A percentile compares a stretch with the other conserved stretches of the same genome.
phyloP scores from a whole-genome alignment of 2,797 vertebrate genomes.

The Gallinago nigripennis region DNA sequence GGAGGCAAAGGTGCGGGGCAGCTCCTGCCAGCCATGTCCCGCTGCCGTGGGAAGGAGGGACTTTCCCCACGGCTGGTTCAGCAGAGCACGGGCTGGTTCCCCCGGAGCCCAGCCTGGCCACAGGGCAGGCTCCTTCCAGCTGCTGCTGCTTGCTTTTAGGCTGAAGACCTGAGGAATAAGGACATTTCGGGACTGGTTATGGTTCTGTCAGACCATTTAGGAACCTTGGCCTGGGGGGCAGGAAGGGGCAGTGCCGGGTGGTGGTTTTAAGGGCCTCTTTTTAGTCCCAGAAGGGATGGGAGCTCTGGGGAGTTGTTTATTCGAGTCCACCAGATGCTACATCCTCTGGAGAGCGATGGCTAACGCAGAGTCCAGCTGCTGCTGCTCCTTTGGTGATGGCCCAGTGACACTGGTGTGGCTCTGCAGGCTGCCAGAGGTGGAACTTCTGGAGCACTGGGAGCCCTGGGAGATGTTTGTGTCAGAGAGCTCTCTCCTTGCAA shows the following conservation, averaged over 20 bases:
- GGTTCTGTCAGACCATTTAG: neutral
- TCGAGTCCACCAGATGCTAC: fast-evolving
- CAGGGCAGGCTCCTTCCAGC: neutral
- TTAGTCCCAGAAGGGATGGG: fast-evolving
- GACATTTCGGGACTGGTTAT: neutral
- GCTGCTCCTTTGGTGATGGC: neutral
- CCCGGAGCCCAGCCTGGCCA: neutral
- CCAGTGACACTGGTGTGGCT: neutral
- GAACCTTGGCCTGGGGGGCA: neutral
- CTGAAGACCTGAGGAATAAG: neutral
- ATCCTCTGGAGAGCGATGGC: neutral
- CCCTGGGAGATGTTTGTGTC: neutral
- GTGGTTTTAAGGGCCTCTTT: fast-evolving
- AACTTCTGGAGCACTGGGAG: neutral
- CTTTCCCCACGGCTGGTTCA: neutral
- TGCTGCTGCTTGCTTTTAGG: neutral
- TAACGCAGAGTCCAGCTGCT: neutral
- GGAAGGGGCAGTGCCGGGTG: neutral
- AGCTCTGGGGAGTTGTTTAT: neutral
- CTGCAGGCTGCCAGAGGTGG: neutral
- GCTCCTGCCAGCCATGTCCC: neutral
- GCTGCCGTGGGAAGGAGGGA: fast-evolving
- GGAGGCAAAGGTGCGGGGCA: neutral
- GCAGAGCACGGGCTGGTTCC: neutral
- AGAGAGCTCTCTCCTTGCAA: fast-evolving